phyloP scores from a whole-genome alignment of 2,113 vertebrate species.

The Dicaeum eximium region DNA sequence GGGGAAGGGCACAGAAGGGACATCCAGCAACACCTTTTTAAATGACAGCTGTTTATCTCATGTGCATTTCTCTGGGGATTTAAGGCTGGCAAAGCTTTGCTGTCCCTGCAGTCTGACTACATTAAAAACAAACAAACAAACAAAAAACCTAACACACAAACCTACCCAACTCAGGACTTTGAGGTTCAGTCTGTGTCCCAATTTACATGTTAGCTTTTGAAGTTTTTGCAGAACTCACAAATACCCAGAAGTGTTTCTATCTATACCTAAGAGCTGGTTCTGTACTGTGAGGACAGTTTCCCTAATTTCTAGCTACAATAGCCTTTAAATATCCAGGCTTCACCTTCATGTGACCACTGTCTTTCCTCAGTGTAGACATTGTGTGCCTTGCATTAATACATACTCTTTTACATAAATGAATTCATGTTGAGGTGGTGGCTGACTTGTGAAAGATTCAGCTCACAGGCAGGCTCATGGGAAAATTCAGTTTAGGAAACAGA shows the following conservation, averaged over 20 bases:
- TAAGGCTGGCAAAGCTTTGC: neutral
- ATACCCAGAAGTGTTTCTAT: neutral
- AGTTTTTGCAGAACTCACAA: neutral
- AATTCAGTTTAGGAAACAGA: neutral
- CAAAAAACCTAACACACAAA: neutral
- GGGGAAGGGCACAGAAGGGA: neutral
- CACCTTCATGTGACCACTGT: neutral
- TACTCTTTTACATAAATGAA: neutral
- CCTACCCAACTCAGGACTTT: neutral
- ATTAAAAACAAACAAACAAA: neutral
- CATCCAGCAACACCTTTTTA: neutral
- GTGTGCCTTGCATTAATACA: neutral
- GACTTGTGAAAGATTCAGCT: neutral
- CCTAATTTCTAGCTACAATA: neutral
- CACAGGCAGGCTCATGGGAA: neutral
- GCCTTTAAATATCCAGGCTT: neutral
- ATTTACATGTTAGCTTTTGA: neutral
- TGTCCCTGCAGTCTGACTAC: neutral
- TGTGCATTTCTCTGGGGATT: neutral
- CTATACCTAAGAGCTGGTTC: neutral
- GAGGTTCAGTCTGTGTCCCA: neutral
- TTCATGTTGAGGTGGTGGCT: neutral
- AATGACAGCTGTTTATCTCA: neutral
- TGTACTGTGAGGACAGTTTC: neutral
- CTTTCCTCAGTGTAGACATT: neutral